Evolutionary conservation across 2,888 invertebrate genomes (phyloP), one percentile per base, ranked within the genome.

Genomic region (Philhelius pedissequus): DNA sequence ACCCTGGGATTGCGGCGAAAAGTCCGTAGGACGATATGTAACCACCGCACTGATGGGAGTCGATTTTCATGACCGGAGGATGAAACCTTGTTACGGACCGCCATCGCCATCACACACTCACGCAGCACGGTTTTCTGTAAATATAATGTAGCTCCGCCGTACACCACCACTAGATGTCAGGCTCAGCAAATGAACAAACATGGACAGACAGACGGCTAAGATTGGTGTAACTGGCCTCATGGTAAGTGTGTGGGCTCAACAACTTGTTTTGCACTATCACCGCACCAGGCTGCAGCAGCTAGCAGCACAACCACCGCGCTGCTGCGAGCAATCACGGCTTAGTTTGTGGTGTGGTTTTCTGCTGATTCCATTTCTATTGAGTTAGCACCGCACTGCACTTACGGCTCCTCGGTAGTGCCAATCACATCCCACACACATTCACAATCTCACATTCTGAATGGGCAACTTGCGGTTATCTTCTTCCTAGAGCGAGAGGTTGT

Each of bases 181-280:
- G n/a, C 75, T 27, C 13, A 54, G 75, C 71, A 75, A 84, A 80
- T 77, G 81, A 86, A 81, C 75, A 80, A 80, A 80, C 84, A 84
- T 76, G 71, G 80, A 80, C 84, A 84, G 83, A 83, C 74, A 79
- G 74, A 74, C 79, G 83, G 79, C 74, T 70, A 73, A 83, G 83
- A 79, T 79, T 74, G 83, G 78, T 78, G 68, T 74, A 83, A 79
- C 79, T 75, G 58, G 79, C 52, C 70, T 32, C 56, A 32, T 80
- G 75, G 66, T 48, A 71, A 79, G 66, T 84, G 84, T 84, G 84
- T 84, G 84, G 84, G 84, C 84, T 71, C 71, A 80, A 84, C 84
- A 84, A 84, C 84, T 84, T 84, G 84, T 84, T 84, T 71, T 76
- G 75, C 84, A 84, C 84, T 84, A 84, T 80, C 80, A 73, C 54